Evolutionary conservation across 2,113 vertebrate species (phyloP).

Genomic region (Peucedramus taeniatus): DNA sequence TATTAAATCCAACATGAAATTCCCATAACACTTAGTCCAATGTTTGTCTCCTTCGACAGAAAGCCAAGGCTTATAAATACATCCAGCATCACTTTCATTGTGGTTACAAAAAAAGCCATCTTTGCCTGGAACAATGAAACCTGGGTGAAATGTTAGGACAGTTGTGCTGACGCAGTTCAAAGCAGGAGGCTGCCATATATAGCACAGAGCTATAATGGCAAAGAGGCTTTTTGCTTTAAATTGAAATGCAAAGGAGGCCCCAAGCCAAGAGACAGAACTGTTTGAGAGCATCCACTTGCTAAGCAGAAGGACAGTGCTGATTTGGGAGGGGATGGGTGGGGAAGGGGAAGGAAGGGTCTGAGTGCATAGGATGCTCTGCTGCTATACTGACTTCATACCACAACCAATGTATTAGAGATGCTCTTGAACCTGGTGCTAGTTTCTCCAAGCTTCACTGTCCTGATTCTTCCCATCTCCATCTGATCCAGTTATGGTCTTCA

Average conservation of each 20-base stretch:
- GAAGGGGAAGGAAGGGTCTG: constrained; percentile 20
- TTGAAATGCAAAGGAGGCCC: constrained; percentile 62
- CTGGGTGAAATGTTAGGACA: constrained; percentile 55
- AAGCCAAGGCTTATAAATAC: constrained; percentile 33
- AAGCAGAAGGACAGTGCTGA: constrained; percentile 55
- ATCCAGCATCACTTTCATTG: constrained; percentile 15
- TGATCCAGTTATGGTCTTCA: constrained; percentile 69
- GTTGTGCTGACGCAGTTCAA: constrained; percentile 56
- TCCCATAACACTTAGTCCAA: background rate
- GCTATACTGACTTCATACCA: constrained; percentile 68
- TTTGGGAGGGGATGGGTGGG: constrained; percentile 23
- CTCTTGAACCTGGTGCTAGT: constrained; percentile 67
- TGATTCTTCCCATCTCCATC: constrained; percentile 66
- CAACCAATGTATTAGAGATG: constrained; percentile 66
- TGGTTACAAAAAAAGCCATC: constrained; percentile 47
- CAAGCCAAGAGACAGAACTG: constrained; percentile 63
- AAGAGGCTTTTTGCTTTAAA: constrained; percentile 63
- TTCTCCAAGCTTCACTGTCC: constrained; percentile 66
- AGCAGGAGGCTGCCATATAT: constrained; percentile 56
- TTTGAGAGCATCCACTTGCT: constrained; percentile 63
- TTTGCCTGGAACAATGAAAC: constrained; percentile 61
- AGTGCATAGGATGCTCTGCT: constrained; percentile 63
- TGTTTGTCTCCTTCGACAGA: background rate
- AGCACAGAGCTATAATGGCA: constrained; percentile 55
- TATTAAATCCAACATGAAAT: background rate